Evolutionary conservation across 2,888 invertebrate genomes (phyloP).

Genomic region (Heterodera filipjevi): DNA sequence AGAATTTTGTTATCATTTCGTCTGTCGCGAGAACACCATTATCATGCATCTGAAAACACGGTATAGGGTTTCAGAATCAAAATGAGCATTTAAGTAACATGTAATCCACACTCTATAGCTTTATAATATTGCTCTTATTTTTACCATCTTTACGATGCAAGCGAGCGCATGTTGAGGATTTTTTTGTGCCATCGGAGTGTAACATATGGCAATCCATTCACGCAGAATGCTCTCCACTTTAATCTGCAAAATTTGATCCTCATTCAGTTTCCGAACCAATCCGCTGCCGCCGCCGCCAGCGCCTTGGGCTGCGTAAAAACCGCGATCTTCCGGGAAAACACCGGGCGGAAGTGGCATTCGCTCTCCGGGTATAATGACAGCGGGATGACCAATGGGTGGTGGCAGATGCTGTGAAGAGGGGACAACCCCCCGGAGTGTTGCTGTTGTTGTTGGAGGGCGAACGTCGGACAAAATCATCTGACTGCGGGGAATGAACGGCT

Average conservation of each 20-base stretch:
- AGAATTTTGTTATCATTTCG: slow-evolving; percentile 93
- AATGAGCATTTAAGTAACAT: no score
- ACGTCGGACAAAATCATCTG: slow-evolving; percentile 5
- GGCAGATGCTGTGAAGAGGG: slow-evolving; percentile 11
- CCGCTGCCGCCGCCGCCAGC: no score
- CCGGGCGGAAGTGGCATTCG: slow-evolving; percentile 17
- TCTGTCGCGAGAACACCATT: slow-evolving; percentile 95
- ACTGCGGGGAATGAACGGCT: slow-evolving; percentile 26
- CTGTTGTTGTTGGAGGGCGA: slow-evolving; percentile 7
- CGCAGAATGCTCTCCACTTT: slow-evolving; percentile 90
- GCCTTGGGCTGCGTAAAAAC: background rate
- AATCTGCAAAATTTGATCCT: slow-evolving; percentile 33
- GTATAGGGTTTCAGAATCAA: no score
- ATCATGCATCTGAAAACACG: slow-evolving; percentile 77
- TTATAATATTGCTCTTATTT: no score
- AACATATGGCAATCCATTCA: slow-evolving; percentile 92
- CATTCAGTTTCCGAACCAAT: slow-evolving; percentile 16
- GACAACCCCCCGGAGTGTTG: slow-evolving; percentile 6
- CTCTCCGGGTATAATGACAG: background rate
- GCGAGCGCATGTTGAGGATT: slow-evolving; percentile 79
- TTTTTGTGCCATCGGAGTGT: slow-evolving; percentile 69
- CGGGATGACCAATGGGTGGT: slow-evolving; percentile 1
- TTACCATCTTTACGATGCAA: slow-evolving; percentile 76
- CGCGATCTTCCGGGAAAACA: slow-evolving; percentile 13
- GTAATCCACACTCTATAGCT: no score